These are phyloP conservation scores for Parnassius mnemosyne DNA, from an alignment of 2,888 invertebrate genomes.

Conservation along the genomic window DNA sequence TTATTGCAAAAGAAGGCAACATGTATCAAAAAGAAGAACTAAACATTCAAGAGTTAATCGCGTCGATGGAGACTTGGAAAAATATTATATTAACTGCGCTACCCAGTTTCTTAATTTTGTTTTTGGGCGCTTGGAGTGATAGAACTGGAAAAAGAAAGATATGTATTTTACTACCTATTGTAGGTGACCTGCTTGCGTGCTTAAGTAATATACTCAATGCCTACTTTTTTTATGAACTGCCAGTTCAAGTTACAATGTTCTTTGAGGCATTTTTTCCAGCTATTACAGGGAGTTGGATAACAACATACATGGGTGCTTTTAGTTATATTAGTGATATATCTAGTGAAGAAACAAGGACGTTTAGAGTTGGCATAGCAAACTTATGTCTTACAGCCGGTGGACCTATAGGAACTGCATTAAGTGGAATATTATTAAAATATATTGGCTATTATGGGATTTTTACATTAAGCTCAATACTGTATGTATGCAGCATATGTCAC, in stretches of 20 bases:
- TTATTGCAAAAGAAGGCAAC: conserved; percentile 85
- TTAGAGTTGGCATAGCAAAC: conserved; percentile 80
- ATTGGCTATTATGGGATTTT: conserved; percentile 79
- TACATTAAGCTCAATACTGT: conserved; percentile 59
- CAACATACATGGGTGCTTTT: conserved; percentile 79
- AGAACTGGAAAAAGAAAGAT: conserved; percentile 78
- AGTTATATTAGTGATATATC: conserved; percentile 82
- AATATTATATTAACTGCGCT: conserved; percentile 76
- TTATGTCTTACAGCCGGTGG: conserved; percentile 65
- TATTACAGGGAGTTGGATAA: conserved; percentile 78
- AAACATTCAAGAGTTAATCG: conserved; percentile 78
- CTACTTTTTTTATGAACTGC: conserved; percentile 76
- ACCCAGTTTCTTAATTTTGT: conserved; percentile 77
- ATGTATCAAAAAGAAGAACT: conserved; percentile 82
- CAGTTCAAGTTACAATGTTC: conserved; percentile 74
- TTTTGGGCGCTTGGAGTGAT: conserved; percentile 83
- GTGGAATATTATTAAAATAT: conserved; percentile 61
- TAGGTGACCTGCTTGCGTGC: conserved; percentile 74
- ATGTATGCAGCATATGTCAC: conserved; percentile 65
- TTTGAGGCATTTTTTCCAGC: conserved; percentile 77
- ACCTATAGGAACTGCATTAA: conserved; percentile 65
- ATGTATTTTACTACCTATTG: conserved; percentile 77
- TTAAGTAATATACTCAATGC: conserved; percentile 74
- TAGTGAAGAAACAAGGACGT: conserved; percentile 77
- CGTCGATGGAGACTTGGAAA: conserved; percentile 78